Evolutionary conservation across 2,888 invertebrate species (phyloP), one percentile per base, ranked within the genome.

Genomic region (Papilio gigon): DNA sequence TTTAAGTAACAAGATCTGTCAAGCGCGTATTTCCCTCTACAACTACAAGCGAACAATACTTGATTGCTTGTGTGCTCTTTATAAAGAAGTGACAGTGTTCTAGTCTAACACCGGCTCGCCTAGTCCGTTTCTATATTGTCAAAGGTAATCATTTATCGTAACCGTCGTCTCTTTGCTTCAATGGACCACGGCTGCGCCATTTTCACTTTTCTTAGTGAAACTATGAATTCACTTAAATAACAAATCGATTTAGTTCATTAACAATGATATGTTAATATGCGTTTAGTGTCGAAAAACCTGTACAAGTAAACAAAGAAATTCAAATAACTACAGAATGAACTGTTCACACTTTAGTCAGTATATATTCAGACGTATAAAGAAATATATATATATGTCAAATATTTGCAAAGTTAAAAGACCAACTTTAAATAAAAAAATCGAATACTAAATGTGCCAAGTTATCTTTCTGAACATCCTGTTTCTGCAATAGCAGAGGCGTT

Each of bases 201-300:
- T 89, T 89, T 89, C 88, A 88, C 88, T 89, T 89, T 88, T 86
- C 81, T 77, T 76, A 71, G 78, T 79, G 80, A 82, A 83, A 84
- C 82, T 74, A 71, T 78, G 80, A 78, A 74, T 73, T 70, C 44
- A 56, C 61, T 47, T 56, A 70, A 78, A 76, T 79, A 71, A 72
- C 50, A 65, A 75, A 82, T 84, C 78, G 80, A 84, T 85, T 80
- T 37, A 42, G 40, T 68, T 33, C 17, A 65, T 66, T 69, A 33
- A 6, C 65, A 71, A 67, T 47, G 56, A 42, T 65, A n/a, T n/a
- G n/a, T n/a, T n/a, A n/a, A n/a, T n/a, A n/a, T n/a, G n/a, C n/a
- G 65, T 72, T 63, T 62, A 67, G 74, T 65, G 33, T 9, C 33
- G 33, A 33, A 33, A 33, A 1, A 33, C 9, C 33, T 4, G 4